These are phyloP conservation scores for Rhogogaster chlorosoma DNA, from an alignment of 2,888 invertebrate species.

Conservation along the genomic window DNA sequence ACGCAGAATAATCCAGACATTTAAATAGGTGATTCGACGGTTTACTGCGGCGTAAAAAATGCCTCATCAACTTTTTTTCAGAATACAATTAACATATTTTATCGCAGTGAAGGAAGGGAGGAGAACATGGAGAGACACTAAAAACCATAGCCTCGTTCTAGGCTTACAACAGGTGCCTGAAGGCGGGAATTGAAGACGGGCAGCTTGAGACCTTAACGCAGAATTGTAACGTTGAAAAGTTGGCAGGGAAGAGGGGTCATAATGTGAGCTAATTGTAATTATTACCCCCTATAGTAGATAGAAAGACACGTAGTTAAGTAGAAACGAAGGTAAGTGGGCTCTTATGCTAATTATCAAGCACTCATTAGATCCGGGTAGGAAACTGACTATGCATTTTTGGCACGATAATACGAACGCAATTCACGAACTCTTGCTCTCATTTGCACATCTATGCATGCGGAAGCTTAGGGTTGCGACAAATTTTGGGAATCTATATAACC, in stretches of 20 bases:
- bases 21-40: neutral
- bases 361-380: neutral
- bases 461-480: slow-evolving; percentile 1
- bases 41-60: slow-evolving; percentile 7
- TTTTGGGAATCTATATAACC: slow-evolving; percentile 16
- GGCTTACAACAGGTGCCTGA: neutral
- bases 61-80: neutral
- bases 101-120: neutral
- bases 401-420: neutral
- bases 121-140: neutral
- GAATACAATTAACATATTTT: neutral
- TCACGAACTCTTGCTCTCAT: neutral
- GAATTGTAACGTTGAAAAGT: slow-evolving; percentile 33
- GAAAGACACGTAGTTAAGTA: slow-evolving; percentile 26
- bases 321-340: slow-evolving; percentile 10
- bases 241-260: neutral
- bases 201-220: slow-evolving; percentile 14
- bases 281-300: slow-evolving; percentile 11
- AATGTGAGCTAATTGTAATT: slow-evolving; percentile 40
- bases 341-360: slow-evolving; percentile 23
- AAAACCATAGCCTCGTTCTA: neutral
- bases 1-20: neutral
- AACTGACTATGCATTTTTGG: neutral
- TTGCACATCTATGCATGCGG: neutral
- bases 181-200: neutral